Evolutionary conservation across 2,888 invertebrate species (phyloP), one percentile per base, ranked within the genome.

Genomic region (Nemotelus nigrinus): DNA sequence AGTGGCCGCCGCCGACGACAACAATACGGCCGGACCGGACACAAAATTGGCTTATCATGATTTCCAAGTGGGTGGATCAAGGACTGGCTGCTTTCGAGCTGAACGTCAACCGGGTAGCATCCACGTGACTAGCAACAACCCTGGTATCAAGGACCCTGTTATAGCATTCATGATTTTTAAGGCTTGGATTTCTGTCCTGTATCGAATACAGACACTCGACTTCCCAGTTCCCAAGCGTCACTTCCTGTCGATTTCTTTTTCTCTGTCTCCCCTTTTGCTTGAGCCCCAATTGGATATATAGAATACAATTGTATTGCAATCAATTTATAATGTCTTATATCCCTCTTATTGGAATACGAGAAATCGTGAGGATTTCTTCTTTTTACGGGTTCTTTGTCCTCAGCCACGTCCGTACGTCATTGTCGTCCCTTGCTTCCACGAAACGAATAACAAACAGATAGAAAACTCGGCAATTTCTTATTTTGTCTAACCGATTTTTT

Each of bases 1-100:
- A 25, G 25, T 25, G 25, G 25, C 25, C 25, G 25, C 25, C 25
- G 25, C 25, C 25, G 25, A 25, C 25, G 25, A 25, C 25, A 25
- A 25, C 25, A 25, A 74, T 74, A n/a, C 74, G 63, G 68, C 65
- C 41, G 25, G 57, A 48, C 67, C 67, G 55, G 55, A 60, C 63
- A 72, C 72, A 48, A 60, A 79, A 79, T 79, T 79, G 79, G 79
- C 79, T 79, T 79, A 79, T 79, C 79, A 78, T 79, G 79, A 79
- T 79, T 74, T 74, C 48, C 74, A 48, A 74, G 63, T 48, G 74
- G 60, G 48, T 60, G 74, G 57, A 74, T 74, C 74, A 60, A 50
- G 57, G 63, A 74, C 74, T 48, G n/a, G n/a, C 48, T 7, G 25
- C 71, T 43, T 72, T 50, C 57, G 57, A n/a, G 5, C 57, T 10